Base-by-base conservation (phyloP, 2,113 vertebrate genomes). In the Carollia perspicillata region DNA sequence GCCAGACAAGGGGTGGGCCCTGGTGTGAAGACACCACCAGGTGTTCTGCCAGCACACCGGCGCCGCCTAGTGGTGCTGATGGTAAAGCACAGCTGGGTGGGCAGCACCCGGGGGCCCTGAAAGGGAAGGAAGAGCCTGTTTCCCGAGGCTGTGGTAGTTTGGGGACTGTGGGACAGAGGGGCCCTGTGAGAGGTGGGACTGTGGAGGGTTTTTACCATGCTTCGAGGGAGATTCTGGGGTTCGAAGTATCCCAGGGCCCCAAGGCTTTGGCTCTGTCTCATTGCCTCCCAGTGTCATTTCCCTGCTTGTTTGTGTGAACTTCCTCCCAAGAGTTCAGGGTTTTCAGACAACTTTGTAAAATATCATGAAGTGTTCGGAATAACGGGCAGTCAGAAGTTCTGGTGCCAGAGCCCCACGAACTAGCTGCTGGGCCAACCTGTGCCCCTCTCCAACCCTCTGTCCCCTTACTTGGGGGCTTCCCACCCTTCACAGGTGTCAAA, bases 21-120 rank as follows among this genome's bases (percentile, higher is more conserved):
- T 37, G 28, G 8, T 53, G 63, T 44, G 35, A 71, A 58, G 58
- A 87, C 6, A 51, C 30, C 23, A 6, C 10, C 0, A 0, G 26
- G 8, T 6, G 20, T 12, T 72, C 47, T 44, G 22, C 33, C 63
- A 42, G 37, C 65, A 17, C 1, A 23, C 18, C 5, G 33, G 80
- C 3, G 4, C 20, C 33, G 17, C 53, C 40, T 6, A 4, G 68
- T 1, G 6, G 20, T 51, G 35, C 37, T 81, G 83, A 58, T 0
- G 11, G 42, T 65, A 47, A 93, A 58, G 90, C 63, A 20, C 90
- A 20, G 63, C 49, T 80, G 75, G 63, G 42, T 37, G 44, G 37
- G 42, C 3, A 14, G 72, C 6, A 0, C 35, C 37, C 23, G 28
- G 14, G 16, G 33, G 47, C 0, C 2, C 23, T 3, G 37, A 23